A percentile compares a stretch with the other conserved stretches of the same genome.
Conservation (phyloP, 2,888 invertebrate genomes). For the Athalia cordata region DNA sequence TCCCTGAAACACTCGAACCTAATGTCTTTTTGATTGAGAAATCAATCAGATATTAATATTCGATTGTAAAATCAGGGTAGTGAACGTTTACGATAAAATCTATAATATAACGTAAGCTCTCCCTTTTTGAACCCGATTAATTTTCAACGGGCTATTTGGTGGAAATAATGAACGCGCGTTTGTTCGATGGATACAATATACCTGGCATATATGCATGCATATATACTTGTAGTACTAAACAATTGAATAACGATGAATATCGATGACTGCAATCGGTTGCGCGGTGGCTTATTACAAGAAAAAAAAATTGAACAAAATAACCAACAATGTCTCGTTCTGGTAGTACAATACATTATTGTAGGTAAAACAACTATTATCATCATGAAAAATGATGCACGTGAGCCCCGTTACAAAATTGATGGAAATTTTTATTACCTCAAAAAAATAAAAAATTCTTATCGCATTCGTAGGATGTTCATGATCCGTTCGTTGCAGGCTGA, state of each 20-base stretch:
- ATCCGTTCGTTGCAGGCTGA: constrained; percentile 10
- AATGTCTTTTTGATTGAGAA: background rate
- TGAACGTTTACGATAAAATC: background rate
- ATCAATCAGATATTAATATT: background rate
- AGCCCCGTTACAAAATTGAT: constrained; percentile 4
- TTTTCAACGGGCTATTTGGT: background rate
- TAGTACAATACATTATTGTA: too few relatives aligned
- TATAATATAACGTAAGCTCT: constrained; percentile 6
- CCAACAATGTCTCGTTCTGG: too few relatives aligned
- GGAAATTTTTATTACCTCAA: constrained; percentile 4
- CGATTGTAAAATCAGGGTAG: too few relatives aligned
- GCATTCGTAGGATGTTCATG: background rate
- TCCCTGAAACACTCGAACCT: background rate
- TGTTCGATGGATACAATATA: background rate
- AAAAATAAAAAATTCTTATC: background rate
- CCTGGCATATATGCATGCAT: too few relatives aligned
- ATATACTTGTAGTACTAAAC: background rate
- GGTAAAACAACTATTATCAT: background rate
- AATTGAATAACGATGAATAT: constrained; percentile 21
- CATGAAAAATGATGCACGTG: constrained; percentile 1
- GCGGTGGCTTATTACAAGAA: too few relatives aligned
- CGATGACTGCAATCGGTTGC: background rate
- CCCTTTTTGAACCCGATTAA: constrained; percentile 3
- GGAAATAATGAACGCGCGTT: background rate
- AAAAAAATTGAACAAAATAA: too few relatives aligned